A percentile compares a stretch with the other conserved stretches of the same genome.
Conservation (phyloP, 2,888 invertebrate species). For the Agonopterix arenella region DNA sequence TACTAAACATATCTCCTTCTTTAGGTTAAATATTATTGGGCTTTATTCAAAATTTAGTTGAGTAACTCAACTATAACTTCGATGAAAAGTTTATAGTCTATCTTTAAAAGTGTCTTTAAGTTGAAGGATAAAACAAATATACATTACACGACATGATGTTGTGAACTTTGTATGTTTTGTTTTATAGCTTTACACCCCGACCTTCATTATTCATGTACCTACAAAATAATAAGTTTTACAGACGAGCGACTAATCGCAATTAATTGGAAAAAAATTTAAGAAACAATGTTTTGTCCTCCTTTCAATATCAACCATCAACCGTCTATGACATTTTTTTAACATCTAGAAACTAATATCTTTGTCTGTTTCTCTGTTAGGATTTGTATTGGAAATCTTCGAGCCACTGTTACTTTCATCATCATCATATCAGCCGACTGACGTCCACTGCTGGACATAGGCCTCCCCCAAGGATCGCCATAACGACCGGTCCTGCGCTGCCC, state of each 20-base stretch:
- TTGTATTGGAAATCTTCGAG: background rate
- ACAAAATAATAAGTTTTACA: background rate
- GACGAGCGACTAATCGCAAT: background rate
- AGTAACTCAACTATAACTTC: too few relatives aligned
- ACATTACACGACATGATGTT: background rate
- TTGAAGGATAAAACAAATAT: background rate
- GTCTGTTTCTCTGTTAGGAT: background rate
- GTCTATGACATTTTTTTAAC: background rate
- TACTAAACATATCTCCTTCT: too few relatives aligned
- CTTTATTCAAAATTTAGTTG: too few relatives aligned
- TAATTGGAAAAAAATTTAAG: background rate
- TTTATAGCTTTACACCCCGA: slow-evolving; percentile 3
- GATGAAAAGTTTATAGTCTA: too few relatives aligned
- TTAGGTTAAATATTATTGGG: too few relatives aligned
- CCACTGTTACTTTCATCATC: too few relatives aligned
- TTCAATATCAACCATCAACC: too few relatives aligned
- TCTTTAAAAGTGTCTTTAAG: background rate
- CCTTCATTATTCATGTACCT: slow-evolving; percentile 4
- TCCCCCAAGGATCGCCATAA: too few relatives aligned
- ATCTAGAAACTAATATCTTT: too few relatives aligned
- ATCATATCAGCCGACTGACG: too few relatives aligned
- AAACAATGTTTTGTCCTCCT: background rate
- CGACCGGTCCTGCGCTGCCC: too few relatives aligned
- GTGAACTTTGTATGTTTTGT: slow-evolving; percentile 1
- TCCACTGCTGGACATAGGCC: too few relatives aligned